A percentile compares a stretch with the other conserved stretches of the same genome.
These are phyloP conservation scores for Eilema caniola DNA, from an alignment of 2,888 invertebrate genomes.

Conservation along the genomic window DNA sequence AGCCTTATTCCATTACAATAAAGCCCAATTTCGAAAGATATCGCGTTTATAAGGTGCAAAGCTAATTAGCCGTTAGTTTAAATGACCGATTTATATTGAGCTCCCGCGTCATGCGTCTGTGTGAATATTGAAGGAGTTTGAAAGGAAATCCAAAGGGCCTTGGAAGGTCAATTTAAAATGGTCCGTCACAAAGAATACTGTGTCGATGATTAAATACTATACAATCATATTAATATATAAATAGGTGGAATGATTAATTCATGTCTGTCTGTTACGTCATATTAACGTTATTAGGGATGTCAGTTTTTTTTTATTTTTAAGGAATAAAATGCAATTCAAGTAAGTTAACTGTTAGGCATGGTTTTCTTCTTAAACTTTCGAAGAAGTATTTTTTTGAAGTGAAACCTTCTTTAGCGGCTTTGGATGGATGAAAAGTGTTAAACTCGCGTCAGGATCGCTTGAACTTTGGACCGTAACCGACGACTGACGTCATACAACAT, in stretches of 20 bases:
- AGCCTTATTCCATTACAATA: constrained; percentile 2
- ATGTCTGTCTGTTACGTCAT: neutral
- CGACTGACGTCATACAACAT: too few species aligned
- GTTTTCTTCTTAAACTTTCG: too few species aligned
- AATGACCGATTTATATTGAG: constrained; percentile 23
- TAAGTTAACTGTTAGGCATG: too few species aligned
- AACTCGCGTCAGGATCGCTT: too few species aligned
- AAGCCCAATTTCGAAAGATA: constrained; percentile 23
- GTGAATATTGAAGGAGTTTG: neutral
- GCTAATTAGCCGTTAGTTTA: constrained; percentile 22
- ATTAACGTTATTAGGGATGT: neutral
- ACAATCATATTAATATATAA: neutral
- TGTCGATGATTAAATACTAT: constrained; percentile 21
- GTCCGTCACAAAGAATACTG: constrained; percentile 32
- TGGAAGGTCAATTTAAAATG: constrained; percentile 30
- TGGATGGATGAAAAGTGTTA: too few species aligned
- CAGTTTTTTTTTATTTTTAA: neutral
- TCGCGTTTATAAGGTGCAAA: neutral
- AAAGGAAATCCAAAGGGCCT: constrained; percentile 13
- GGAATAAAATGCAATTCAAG: neutral
- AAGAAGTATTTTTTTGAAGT: too few species aligned
- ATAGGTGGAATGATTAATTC: constrained; percentile 13
- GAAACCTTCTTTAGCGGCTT: too few species aligned
- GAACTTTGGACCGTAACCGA: too few species aligned
- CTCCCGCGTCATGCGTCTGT: constrained; percentile 18